Evolutionary conservation across 2,888 invertebrate species (phyloP), one percentile per base, ranked within the genome.

Genomic region (Isotomurus palustris): DNA sequence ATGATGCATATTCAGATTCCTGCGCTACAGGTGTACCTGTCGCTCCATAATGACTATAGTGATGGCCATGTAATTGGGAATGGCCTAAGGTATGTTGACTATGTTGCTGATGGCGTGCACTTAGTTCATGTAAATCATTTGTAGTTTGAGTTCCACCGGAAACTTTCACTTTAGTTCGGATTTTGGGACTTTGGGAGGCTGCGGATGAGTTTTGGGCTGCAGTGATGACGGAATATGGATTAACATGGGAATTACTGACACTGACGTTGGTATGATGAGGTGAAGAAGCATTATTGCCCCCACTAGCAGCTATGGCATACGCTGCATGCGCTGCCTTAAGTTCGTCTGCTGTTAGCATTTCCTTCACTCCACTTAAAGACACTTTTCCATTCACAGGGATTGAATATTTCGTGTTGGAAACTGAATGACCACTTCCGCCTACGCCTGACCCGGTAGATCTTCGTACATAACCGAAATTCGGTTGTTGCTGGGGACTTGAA

Each of bases 81-180:
- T 43, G 43, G 1, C 53, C 47, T 21, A 45, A 35, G 19, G 57
- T 27, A 21, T 55, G 58, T n/a, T n/a, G n/a, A n/a, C n/a, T n/a
- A n/a, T n/a, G n/a, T n/a, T n/a, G n/a, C n/a, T n/a, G n/a, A 8
- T 50, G 38, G 6, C 48, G 48, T 1, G 43, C 51, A 32, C 60
- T 56, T 64, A 67, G 64, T 36, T 67, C 68, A 49, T 69, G 67
- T 17, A 73, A 56, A 56, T 73, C 73, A 45, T 71, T 86, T 72
- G 88, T 86, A 5, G 91, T 91, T 75, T 92, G 91, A 0, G 91
- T 91, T 27, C 91, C 91, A 14, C 91, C 91, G 5, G 91, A 89
- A 25, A 91, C 88, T 78, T 91, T 91, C 29, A 91, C 77, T 76
- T 79, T 73, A 17, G 73, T 73, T 43, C 72, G 53, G 0, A 73